Base-by-base conservation (phyloP, 2,797 vertebrate species). In the Mus minutoides region DNA sequence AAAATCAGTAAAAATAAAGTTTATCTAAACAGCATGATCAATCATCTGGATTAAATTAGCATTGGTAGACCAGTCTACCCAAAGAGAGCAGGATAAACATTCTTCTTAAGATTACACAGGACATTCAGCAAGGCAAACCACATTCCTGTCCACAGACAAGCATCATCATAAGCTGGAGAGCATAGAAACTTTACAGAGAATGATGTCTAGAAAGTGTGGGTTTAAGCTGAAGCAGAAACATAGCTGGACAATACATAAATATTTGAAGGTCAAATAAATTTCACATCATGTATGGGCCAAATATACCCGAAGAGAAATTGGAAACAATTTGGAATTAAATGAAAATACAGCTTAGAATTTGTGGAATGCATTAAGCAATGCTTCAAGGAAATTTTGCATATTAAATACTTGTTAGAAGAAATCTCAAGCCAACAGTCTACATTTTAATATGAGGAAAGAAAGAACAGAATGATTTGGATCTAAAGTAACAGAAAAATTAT, bases 1-100 rank as follows among this genome's bases (percentile, higher is more conserved):
- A 96, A 95, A 91, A 91, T 96, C 69, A 89, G 90, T 95, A 90
- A 93, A 64, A 88, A 87, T 79, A 78, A 17, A 79, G 80, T 95
- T 90, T 79, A 54, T 46, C 26, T 84, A 56, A 93, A 60, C 2
- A 94, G 49, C 24, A n/a, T 52, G 69, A 88, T 92, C 77, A 95
- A 94, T 94, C 76, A 93, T 64, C 52, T 88, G 83, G 69, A 96
- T 80, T 52, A 87, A 92, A 83, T 90, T 88, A 96, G 80, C 22
- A 92, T 83, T 91, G 91, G 56, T 93, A 90, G 79, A 69, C 62
- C 73, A 60, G 14, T 85, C 3, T 31, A 83, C 60, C 31, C 62
- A 91, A 79, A 34, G 13, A 86, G 4, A 75, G 56, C 16, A 83
- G 75, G 75, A 92, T 75, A 85, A 12, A 19, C 11, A 84, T 91